phyloP scores from a whole-genome alignment of 2,113 vertebrate species.

The Macaca nemestrina region DNA sequence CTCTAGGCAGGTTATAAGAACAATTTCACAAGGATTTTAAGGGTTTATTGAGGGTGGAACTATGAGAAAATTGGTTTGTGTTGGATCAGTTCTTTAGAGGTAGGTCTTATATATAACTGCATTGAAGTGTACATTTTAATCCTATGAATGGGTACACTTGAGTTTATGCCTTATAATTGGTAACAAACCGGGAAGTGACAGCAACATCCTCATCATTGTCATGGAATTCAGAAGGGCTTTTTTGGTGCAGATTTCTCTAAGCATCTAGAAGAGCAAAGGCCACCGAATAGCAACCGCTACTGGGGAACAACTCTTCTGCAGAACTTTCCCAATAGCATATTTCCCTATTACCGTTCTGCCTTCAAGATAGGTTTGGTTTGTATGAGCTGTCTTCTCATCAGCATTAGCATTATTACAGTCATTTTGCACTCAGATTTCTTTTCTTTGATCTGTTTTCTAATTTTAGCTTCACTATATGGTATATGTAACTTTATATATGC shows the following conservation, averaged over 20 bases:
- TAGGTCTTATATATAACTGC: background rate
- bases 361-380: background rate
- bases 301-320: background rate
- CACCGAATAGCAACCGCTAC: background rate
- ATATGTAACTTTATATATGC: background rate
- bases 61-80: background rate
- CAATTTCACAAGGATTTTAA: background rate
- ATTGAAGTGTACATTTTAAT: background rate
- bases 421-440: background rate
- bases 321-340: background rate
- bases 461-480: background rate
- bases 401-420: background rate
- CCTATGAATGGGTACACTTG: background rate
- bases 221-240: background rate
- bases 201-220: background rate
- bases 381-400: background rate
- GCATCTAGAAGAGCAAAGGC: background rate
- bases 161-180: background rate
- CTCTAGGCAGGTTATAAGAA: slow-evolving; percentile 10
- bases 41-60: background rate
- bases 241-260: background rate
- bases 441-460: background rate
- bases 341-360: background rate
- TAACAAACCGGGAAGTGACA: background rate
- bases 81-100: background rate